A percentile compares a stretch with the other conserved stretches of the same genome.
Conservation (phyloP, 2,888 invertebrate genomes). For the Conistra vaccinii region DNA sequence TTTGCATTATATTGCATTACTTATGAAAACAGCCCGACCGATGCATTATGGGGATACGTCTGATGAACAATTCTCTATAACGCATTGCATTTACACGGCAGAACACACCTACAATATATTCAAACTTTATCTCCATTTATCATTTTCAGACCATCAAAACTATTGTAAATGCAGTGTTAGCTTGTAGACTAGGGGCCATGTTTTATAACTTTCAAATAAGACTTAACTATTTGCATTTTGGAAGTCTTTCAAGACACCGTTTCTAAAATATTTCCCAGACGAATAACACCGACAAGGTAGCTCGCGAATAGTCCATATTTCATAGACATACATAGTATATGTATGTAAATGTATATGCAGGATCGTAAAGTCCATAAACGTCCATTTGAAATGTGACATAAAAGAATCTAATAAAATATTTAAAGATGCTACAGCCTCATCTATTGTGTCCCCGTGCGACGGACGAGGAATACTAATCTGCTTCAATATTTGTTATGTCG, state of each 20-base stretch:
- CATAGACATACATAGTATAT: slow-evolving; percentile 41
- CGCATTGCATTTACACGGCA: slow-evolving; percentile 5
- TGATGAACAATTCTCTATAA: slow-evolving; percentile 31
- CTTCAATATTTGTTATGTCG: slow-evolving; percentile 42
- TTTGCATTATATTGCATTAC: slow-evolving; percentile 86
- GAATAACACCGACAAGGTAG: slow-evolving; percentile 32
- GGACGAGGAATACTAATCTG: slow-evolving; percentile 57
- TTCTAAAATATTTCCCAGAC: slow-evolving; percentile 53
- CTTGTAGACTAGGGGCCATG: slow-evolving; percentile 22
- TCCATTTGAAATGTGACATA: slow-evolving; percentile 69
- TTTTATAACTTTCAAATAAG: slow-evolving; percentile 45
- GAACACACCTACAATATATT: slow-evolving; percentile 1
- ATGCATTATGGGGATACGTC: slow-evolving; percentile 49
- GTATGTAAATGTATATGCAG: slow-evolving; percentile 49
- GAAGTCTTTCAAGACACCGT: slow-evolving; percentile 50
- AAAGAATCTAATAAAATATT: slow-evolving; percentile 71
- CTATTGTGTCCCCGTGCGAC: slow-evolving; percentile 56
- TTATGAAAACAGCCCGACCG: slow-evolving; percentile 44
- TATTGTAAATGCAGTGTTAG: slow-evolving; percentile 39
- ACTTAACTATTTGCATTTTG: slow-evolving; percentile 51
- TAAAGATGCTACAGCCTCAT: slow-evolving; percentile 62
- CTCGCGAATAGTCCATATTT: slow-evolving; percentile 25
- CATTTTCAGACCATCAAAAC: slow-evolving; percentile 49
- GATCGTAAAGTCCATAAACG: slow-evolving; percentile 68
- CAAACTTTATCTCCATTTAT: slow-evolving; percentile 19